Evolutionary conservation across 23 tunicate genomes (phyloP).

Genomic region (Halocynthia roretzi): DNA sequence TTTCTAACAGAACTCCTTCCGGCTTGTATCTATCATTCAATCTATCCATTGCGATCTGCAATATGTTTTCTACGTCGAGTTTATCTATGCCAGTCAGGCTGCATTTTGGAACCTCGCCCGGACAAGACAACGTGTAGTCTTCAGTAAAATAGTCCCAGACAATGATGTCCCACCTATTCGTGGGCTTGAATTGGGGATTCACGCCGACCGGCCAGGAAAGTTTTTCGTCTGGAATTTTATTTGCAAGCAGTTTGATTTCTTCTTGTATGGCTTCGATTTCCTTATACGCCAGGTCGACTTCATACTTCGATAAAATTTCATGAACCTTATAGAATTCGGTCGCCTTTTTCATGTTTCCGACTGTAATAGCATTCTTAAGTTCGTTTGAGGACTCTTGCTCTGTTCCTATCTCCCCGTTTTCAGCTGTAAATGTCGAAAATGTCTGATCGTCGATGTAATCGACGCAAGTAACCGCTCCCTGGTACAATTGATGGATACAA

Average conservation of each 20-base stretch:
- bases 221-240: conserved; percentile 75
- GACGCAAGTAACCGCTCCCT: conserved; percentile 83
- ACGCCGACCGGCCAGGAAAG: conserved; percentile 98
- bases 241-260: conserved; percentile 68
- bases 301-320: conserved; percentile 76
- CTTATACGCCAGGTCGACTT: conserved; percentile 76
- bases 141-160: conserved; percentile 99
- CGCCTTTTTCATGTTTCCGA: conserved; percentile 51
- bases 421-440: background rate
- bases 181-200: conserved; percentile 93
- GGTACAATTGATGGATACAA: conserved; percentile 69
- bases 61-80: conserved; percentile 77
- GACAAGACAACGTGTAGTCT: conserved; percentile 95
- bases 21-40: conserved; percentile 91
- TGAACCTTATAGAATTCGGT: conserved; percentile 73
- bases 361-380: conserved; percentile 72
- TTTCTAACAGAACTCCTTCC: conserved; percentile 49
- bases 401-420: conserved; percentile 57
- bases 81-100: conserved; percentile 90
- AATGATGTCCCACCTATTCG: conserved; percentile 94
- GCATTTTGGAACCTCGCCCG: conserved; percentile 97
- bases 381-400: conserved; percentile 14
- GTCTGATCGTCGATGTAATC: conserved; percentile 44
- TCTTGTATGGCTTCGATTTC: conserved; percentile 89
- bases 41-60: conserved; percentile 82